Evolutionary conservation across 2,888 invertebrate genomes (phyloP), one percentile per base, ranked within the genome.

Genomic region (Homarus gammarus): DNA sequence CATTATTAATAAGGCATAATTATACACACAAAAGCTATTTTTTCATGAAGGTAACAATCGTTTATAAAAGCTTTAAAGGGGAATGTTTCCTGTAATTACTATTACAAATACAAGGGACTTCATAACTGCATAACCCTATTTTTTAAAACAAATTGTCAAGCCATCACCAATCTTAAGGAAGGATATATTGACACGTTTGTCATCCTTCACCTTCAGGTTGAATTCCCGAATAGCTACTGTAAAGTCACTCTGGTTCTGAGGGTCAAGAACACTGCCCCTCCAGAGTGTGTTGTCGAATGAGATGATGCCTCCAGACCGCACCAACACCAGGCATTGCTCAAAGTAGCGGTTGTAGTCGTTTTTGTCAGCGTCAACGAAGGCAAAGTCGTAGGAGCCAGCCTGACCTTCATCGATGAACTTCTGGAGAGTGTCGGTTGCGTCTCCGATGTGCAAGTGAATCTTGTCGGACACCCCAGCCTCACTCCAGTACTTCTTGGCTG

Each of bases 261-360:
- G 81, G 38, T 86, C 78, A 0, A 92, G 56, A 5, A 93, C 93
- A n/a, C 70, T 33, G 22, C 91, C 91, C 40, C 79, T 44, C 90
- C 90, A 93, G 92, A 93, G 87, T 6, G 92, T 92, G 87, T 94
- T 94, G 92, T 94, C 94, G 44, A 94, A 92, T 3, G 94, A 93
- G 73, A 94, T 93, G 79, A 94, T 93, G 72, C 94, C 94, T 31
- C 94, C 94, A 31, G 92, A 91, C n/a, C 93, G 92, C 36, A 94
- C 75, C 77, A 94, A 92, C 72, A 92, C 90, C 78, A 94, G 92
- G 81, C 93, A 93, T 56, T 92, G 88, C 82, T 94, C 94, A 92
- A 94, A 94, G 92, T 94, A 94, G 27, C 92, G 92, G 51, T 92
- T 89, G 92, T 94, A 94, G 89, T 93, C 93, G 8, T n/a, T 75